Base-by-base conservation (phyloP, 2,888 invertebrate genomes). In the Dicranocentrus wangi region DNA sequence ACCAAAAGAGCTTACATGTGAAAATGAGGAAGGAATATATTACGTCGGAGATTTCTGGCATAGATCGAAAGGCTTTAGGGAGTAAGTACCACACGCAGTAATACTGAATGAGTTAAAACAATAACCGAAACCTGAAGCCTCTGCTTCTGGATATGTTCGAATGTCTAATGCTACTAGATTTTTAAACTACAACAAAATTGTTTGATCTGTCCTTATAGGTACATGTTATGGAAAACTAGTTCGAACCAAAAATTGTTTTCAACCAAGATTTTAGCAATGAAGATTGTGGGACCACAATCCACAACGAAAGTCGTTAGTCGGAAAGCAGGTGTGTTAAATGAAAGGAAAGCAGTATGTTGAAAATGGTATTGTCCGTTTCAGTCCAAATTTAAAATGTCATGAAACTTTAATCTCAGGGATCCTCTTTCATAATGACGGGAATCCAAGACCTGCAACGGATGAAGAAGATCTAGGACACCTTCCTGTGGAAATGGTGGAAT, bases 11-110 rank as follows among this genome's bases (percentile, higher is more conserved):
- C 61, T 80, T 79, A 65, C 5, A 13, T 17, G 21, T 47, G 53
- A 70, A 61, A 27, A 21, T 1, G 27, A 61, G 13, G 23, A 66
- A 23, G 55, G 58, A 7, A 43, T 80, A 27, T 68, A 80, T 21
- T 80, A 23, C 28, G 42, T 80, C 25, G 80, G 80, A 0, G 80
- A 80, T 51, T 25, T 80, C 7, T 80, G 72, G 66, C 80, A 73
- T 27, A 51, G 17, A 5, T 80, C 72, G 5, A 80, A 60, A 28
- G 80, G 80, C 23, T 80, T 73, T 25, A 8, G 68, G n/a, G 80
- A 80, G 80, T 80, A 71, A 66, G 71, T 23, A 21, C n/a, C n/a
- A n/a, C n/a, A 39, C 7, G 39, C 7, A 3, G 17, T 1, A 61
- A 60, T 10, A 17, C 25, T 23, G 10, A 66, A 25, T 28, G 39